These are phyloP conservation scores for Athalia rosae DNA, from an alignment of 2,888 invertebrate genomes.

Conservation along the genomic window DNA sequence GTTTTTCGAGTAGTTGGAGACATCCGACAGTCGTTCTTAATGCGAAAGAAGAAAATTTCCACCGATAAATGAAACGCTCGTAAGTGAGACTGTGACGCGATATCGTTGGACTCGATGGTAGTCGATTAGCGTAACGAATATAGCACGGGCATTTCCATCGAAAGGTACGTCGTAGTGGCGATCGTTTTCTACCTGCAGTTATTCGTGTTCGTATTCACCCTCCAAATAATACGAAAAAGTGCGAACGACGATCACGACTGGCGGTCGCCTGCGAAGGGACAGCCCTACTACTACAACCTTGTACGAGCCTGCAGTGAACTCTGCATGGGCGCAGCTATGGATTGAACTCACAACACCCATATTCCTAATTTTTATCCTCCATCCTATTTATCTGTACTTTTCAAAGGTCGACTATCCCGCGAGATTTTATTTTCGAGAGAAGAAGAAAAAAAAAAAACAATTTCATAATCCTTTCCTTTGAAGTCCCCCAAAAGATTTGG, in stretches of 20 bases:
- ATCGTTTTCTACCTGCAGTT: neutral
- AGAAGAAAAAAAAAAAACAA: no score
- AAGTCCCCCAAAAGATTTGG: conserved; percentile 24
- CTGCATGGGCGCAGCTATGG: neutral
- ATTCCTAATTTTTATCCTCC: no score
- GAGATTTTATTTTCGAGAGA: no score
- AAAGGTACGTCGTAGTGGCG: conserved; percentile 3
- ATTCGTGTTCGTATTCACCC: no score
- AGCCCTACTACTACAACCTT: neutral
- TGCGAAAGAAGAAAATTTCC: conserved; percentile 23
- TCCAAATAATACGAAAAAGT: no score
- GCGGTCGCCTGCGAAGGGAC: neutral
- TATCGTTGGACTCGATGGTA: conserved; percentile 12
- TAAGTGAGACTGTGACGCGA: conserved; percentile 26
- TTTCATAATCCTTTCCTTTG: neutral
- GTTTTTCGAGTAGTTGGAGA: conserved; percentile 15
- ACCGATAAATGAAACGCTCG: conserved; percentile 4
- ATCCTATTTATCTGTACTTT: no score
- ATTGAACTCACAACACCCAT: no score
- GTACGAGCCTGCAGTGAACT: neutral
- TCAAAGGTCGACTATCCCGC: no score
- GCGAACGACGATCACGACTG: no score
- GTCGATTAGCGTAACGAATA: conserved; percentile 27
- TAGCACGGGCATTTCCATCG: conserved; percentile 27
- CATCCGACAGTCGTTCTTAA: conserved; percentile 26